Percentiles rank a stretch among this genome's conserved stretches.
phyloP scores from a whole-genome alignment of 2,797 vertebrate genomes.

The Ctenosaura bakeri region DNA sequence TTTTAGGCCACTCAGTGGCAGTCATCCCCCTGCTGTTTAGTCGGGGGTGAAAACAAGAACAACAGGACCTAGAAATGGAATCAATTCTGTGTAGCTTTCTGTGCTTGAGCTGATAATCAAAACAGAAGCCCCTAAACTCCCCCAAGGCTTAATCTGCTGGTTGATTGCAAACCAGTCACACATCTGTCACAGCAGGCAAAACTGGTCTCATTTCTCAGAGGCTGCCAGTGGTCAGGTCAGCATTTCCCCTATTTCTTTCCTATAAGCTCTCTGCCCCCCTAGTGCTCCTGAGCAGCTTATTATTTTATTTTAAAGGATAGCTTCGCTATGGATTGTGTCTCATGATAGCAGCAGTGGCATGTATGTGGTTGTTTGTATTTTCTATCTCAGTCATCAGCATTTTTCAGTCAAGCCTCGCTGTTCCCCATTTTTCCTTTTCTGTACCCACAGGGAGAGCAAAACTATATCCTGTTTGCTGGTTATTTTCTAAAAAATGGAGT shows the following conservation, averaged over 20 bases:
- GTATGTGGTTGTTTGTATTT: background rate
- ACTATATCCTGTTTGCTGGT: background rate
- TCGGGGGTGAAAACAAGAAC: background rate
- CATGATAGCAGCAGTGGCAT: background rate
- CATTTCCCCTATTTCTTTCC: background rate
- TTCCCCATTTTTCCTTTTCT: background rate
- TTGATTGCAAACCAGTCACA: slow-evolving; percentile 53
- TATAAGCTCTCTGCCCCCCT: background rate
- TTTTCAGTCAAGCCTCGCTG: background rate
- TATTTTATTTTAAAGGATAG: background rate
- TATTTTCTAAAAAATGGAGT: background rate
- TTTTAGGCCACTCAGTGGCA: slow-evolving; percentile 19
- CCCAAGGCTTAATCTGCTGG: slow-evolving; percentile 63
- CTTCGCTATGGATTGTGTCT: background rate
- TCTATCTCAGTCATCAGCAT: background rate
- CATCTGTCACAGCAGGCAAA: slow-evolving; percentile 60
- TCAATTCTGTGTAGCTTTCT: slow-evolving; percentile 53
- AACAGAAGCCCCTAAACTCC: slow-evolving; percentile 38
- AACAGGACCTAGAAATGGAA: background rate
- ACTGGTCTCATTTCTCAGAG: background rate
- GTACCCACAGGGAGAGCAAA: background rate
- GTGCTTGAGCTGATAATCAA: slow-evolving; percentile 31
- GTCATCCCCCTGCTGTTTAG: background rate
- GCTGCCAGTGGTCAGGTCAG: background rate
- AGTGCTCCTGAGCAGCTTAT: background rate